Conservation (phyloP, 2,888 invertebrate species). For the Lithophane ornitopus region DNA sequence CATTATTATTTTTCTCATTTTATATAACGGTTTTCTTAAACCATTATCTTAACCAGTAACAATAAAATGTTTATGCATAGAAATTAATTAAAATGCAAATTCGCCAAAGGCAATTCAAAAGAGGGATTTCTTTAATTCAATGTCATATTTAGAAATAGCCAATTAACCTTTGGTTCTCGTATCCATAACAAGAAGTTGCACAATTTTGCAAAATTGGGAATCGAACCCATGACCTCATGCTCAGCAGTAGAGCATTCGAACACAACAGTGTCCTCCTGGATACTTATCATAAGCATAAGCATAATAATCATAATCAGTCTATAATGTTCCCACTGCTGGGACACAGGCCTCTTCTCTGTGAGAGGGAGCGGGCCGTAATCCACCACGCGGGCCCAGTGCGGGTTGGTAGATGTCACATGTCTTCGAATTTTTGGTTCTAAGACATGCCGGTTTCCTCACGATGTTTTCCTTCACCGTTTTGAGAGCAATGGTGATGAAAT, state of each 20-base stretch:
- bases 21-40: neutral
- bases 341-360: too few relatives aligned
- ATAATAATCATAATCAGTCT: too few relatives aligned
- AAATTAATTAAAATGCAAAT: neutral
- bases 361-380: too few relatives aligned
- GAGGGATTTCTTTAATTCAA: conserved; percentile 37
- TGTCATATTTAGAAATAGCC: conserved; percentile 41
- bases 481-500: too few relatives aligned
- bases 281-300: neutral
- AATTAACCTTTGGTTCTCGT: conserved; percentile 37
- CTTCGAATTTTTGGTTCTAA: too few relatives aligned
- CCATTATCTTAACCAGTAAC: neutral
- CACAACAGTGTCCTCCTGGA: neutral
- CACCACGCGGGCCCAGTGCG: too few relatives aligned
- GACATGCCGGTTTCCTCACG: too few relatives aligned
- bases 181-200: conserved; percentile 29
- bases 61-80: neutral
- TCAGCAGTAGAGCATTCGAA: neutral
- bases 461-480: too few relatives aligned
- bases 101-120: neutral
- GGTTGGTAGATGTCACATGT: too few relatives aligned
- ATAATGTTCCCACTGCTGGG: too few relatives aligned
- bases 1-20: neutral
- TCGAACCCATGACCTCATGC: neutral
- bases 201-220: conserved; percentile 12